These are phyloP conservation scores for Salticus scenicus DNA, from an alignment of 2,888 invertebrate genomes.

Conservation along the genomic window DNA sequence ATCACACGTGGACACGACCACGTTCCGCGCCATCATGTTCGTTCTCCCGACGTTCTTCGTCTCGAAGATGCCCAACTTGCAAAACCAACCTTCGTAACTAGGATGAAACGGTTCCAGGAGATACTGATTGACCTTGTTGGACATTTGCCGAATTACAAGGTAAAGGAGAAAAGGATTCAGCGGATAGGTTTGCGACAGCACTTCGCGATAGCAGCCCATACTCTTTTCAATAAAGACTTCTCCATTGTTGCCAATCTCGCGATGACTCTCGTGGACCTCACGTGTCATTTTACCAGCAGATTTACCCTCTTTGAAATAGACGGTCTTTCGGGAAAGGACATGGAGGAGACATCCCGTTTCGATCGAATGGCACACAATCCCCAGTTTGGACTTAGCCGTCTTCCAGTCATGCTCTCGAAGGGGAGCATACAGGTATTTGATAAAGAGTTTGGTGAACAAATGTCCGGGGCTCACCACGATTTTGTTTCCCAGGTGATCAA, in stretches of 20 bases:
- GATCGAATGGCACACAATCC: slow-evolving; percentile 27
- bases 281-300: not conserved
- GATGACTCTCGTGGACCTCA: not conserved
- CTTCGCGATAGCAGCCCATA: slow-evolving; percentile 24
- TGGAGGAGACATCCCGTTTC: slow-evolving; percentile 34
- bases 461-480: slow-evolving; percentile 38
- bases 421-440: slow-evolving; percentile 28
- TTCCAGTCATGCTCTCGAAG: slow-evolving; percentile 19
- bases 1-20: slow-evolving; percentile 17
- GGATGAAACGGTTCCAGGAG: not conserved
- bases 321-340: slow-evolving; percentile 30
- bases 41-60: slow-evolving; percentile 37
- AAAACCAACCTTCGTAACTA: slow-evolving; percentile 20
- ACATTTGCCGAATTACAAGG: slow-evolving; percentile 20
- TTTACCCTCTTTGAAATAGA: slow-evolving; percentile 21
- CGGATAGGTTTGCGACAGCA: slow-evolving; percentile 23
- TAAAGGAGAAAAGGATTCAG: slow-evolving; percentile 20
- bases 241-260: slow-evolving; percentile 26
- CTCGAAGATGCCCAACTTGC: slow-evolving; percentile 23
- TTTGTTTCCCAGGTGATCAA: slow-evolving; percentile 51
- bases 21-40: slow-evolving; percentile 25
- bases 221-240: slow-evolving; percentile 25
- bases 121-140: slow-evolving; percentile 22
- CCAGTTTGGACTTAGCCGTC: slow-evolving; percentile 8
- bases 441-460: slow-evolving; percentile 38